A percentile compares a stretch with the other conserved stretches of the same genome.
These are phyloP conservation scores for Cotesia vestalis DNA, from an alignment of 1,140 invertebrate species.

Conservation along the genomic window DNA sequence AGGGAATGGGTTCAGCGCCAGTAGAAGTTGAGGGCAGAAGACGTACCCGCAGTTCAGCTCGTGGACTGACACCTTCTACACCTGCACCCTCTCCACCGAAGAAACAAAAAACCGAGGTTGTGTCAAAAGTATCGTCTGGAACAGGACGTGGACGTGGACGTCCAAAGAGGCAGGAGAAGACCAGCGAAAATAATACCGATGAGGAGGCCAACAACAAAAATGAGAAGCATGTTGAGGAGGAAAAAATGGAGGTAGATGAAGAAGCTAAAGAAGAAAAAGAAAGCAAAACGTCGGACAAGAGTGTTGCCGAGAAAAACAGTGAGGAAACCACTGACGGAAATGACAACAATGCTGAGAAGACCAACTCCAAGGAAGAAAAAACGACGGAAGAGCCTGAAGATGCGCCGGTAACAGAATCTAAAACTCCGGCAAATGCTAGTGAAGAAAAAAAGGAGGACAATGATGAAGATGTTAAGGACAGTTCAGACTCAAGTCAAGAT, in stretches of 20 bases:
- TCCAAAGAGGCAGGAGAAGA: constrained; percentile 61
- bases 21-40: constrained; percentile 63
- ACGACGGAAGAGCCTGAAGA: constrained; percentile 54
- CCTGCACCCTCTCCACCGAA: constrained; percentile 63
- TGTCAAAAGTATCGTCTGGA: constrained; percentile 42
- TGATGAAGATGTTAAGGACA: constrained; percentile 53
- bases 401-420: constrained; percentile 46
- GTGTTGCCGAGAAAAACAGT: constrained; percentile 43
- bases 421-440: constrained; percentile 42
- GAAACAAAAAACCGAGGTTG: constrained; percentile 62
- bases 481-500: constrained; percentile 62
- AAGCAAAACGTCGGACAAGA: constrained; percentile 40
- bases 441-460: constrained; percentile 55
- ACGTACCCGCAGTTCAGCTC: constrained; percentile 64
- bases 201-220: constrained; percentile 61
- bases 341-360: constrained; percentile 30
- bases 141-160: constrained; percentile 60
- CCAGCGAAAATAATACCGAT: constrained; percentile 58
- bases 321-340: constrained; percentile 51
- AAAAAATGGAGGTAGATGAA: constrained; percentile 63
- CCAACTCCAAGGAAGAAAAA: constrained; percentile 57
- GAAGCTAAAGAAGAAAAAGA: constrained; percentile 51
- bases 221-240: constrained; percentile 56
- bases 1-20: constrained; percentile 59
- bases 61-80: constrained; percentile 54